These are phyloP conservation scores for Paralichthys olivaceus DNA, from an alignment of 2,113 vertebrate genomes.

Conservation along the genomic window DNA sequence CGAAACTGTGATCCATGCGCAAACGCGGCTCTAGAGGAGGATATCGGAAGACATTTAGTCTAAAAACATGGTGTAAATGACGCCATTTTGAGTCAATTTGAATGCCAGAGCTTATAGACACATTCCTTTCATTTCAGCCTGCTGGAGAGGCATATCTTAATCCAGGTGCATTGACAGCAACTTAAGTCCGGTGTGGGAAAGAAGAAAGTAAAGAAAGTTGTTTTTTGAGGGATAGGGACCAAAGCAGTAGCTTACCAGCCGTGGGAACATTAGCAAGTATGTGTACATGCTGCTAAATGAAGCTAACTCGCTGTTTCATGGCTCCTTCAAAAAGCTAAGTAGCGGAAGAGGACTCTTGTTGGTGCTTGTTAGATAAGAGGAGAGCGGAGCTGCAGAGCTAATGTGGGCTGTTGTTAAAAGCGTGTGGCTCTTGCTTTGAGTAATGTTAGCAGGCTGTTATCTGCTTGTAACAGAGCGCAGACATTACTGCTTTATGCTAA, in stretches of 20 bases:
- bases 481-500: background rate
- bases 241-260: background rate
- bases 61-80: too few relatives aligned
- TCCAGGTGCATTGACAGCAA: background rate
- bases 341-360: background rate
- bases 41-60: too few relatives aligned
- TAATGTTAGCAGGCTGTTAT: slow-evolving; percentile 1
- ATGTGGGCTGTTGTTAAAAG: background rate
- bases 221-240: too few relatives aligned
- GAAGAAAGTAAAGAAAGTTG: background rate
- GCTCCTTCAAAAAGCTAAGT: background rate
- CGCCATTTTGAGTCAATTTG: too few relatives aligned
- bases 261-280: background rate
- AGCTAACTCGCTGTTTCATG: background rate
- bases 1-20: too few relatives aligned
- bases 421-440: background rate
- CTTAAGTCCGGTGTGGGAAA: background rate
- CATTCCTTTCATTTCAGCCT: too few relatives aligned
- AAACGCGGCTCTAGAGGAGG: too few relatives aligned
- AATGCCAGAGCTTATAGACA: too few relatives aligned
- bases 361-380: background rate
- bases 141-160: too few relatives aligned
- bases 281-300: background rate
- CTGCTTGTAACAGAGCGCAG: background rate
- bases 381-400: background rate